phyloP scores from a whole-genome alignment of 2,113 vertebrate species.

The Chaetodon trifascialis region DNA sequence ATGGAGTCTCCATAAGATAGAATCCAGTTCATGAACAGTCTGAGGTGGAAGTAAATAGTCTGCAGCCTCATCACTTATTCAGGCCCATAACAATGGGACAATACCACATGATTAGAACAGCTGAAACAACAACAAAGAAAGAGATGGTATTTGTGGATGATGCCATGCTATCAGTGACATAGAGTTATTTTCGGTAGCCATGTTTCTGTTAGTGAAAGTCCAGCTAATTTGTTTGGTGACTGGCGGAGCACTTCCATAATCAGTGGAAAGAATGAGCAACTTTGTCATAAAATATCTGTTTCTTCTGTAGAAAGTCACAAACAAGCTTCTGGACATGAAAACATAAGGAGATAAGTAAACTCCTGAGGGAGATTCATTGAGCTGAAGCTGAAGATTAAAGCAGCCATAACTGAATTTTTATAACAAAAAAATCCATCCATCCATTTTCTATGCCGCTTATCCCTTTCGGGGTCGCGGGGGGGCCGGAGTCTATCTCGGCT shows the following conservation, averaged over 20 bases:
- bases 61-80: constrained; percentile 27
- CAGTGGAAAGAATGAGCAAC: background rate
- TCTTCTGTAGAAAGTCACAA: background rate
- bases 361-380: no score
- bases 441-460: no score
- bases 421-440: no score
- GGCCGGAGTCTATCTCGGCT: no score
- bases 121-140: constrained; percentile 38
- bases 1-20: background rate
- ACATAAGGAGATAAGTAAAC: no score
- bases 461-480: no score
- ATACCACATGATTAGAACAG: constrained; percentile 2
- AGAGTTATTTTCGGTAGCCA: background rate
- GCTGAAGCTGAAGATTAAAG: no score
- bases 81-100: background rate
- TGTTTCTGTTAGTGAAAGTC: background rate
- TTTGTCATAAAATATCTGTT: background rate
- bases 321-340: background rate
- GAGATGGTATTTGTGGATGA: background rate
- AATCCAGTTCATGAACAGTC: constrained; percentile 2
- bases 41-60: constrained; percentile 10
- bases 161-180: background rate
- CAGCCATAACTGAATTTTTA: no score
- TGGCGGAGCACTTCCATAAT: background rate
- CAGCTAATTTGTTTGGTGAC: background rate